phyloP scores from a whole-genome alignment of 2,113 vertebrate species.

The Numida meleagris region DNA sequence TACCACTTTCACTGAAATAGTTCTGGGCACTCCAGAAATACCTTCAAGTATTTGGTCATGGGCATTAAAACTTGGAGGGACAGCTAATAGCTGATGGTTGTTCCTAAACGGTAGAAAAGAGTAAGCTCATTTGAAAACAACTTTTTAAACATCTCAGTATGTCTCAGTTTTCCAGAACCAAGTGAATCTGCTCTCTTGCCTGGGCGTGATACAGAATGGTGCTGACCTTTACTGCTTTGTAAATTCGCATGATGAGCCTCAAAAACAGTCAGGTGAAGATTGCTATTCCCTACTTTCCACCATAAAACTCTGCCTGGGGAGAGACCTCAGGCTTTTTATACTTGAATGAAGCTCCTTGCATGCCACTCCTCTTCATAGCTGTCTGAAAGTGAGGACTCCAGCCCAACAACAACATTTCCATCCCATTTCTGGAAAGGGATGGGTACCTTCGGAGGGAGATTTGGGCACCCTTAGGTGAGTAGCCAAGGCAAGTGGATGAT shows the following conservation, averaged over 20 bases:
- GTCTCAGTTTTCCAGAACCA: neutral
- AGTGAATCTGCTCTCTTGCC: neutral
- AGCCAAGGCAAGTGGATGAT: neutral
- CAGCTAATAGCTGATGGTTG: constrained; percentile 21
- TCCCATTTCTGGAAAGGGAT: accelerated
- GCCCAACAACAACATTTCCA: neutral
- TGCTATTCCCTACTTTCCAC: neutral
- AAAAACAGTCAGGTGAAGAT: neutral
- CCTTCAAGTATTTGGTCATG: constrained; percentile 62
- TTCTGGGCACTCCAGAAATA: constrained; percentile 64
- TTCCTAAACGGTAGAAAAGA: neutral
- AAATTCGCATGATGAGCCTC: neutral
- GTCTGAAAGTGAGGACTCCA: neutral
- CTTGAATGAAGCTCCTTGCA: neutral
- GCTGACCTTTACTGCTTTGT: neutral
- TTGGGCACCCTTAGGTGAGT: neutral
- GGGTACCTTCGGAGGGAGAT: neutral
- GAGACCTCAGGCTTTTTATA: neutral
- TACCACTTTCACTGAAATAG: constrained; percentile 49
- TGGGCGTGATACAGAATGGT: neutral
- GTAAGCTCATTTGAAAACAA: neutral
- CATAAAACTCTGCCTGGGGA: accelerated
- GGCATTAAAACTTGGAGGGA: constrained; percentile 18
- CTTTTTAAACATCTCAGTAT: neutral
- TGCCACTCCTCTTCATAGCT: neutral